Evolutionary conservation across 2,888 invertebrate species (phyloP).

Genomic region (Endotricha flammealis): DNA sequence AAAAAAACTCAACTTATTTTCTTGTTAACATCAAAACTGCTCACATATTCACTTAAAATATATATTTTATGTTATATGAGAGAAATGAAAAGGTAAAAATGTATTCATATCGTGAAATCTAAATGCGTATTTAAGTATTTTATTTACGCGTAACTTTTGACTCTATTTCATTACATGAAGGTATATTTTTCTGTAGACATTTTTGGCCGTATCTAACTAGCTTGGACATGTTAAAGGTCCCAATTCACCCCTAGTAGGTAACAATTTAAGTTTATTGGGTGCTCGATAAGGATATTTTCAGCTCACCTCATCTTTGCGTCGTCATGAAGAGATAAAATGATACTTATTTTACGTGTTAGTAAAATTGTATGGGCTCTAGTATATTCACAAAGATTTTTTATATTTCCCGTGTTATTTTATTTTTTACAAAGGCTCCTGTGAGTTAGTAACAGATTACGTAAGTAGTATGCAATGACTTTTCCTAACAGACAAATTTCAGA

Average conservation of each 20-base stretch:
- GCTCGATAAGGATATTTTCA: conserved; percentile 8
- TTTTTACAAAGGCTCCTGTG: too few species aligned
- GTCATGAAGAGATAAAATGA: conserved; percentile 4
- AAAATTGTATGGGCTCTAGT: too few species aligned
- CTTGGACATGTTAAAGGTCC: conserved; percentile 8
- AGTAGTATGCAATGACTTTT: too few species aligned
- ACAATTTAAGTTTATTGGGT: conserved; percentile 10
- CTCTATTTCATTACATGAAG: not conserved
- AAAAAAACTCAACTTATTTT: conserved; percentile 4
- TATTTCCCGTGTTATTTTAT: too few species aligned
- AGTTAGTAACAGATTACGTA: too few species aligned
- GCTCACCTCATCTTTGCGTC: conserved; percentile 10
- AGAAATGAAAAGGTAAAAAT: conserved; percentile 4
- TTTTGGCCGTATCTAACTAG: not conserved
- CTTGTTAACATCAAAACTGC: too few species aligned
- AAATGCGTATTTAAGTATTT: conserved; percentile 7
- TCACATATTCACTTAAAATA: not conserved
- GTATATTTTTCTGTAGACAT: not conserved
- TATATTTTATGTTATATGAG: too few species aligned
- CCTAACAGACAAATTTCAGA: too few species aligned
- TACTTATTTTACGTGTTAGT: too few species aligned
- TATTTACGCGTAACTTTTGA: not conserved
- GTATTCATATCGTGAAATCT: conserved; percentile 10
- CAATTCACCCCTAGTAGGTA: conserved; percentile 6
- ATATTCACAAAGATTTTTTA: too few species aligned